Evolutionary conservation across 2,113 vertebrate species (phyloP), one percentile per base, ranked within the genome.

Genomic region (Caloenas nicobarica): DNA sequence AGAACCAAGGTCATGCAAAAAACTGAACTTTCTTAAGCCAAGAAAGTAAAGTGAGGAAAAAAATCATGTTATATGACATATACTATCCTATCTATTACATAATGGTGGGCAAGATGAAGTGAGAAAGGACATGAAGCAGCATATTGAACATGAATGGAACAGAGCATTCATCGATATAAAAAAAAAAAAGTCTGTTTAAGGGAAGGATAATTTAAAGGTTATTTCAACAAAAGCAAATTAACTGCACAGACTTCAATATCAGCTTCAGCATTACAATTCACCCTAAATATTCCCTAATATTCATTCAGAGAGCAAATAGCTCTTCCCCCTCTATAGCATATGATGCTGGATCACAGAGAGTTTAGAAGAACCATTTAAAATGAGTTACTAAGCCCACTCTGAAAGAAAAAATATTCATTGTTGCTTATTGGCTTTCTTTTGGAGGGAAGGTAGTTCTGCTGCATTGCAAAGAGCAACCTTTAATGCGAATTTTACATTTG

Each of bases 261-360:
- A 88, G 62, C 86, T 83, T 84, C 88, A 90, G 64, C 62, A 83
- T 87, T 95, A 80, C 79, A 85, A 69, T 54, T 84, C 60, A 44
- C 62, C 65, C 79, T 87, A 96, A 95, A 89, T 94, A 93, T 89
- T 91, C 65, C 79, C 85, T 95, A 95, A 89, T 94, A 93, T 89
- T 91, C 90, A 88, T 48, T 56, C 77, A 93, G 73, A 68, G 62
- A 65, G 69, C 77, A 91, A 88, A 93, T 22, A 74, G 69, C 44
- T 94, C 36, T 88, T 87, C 44, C 28, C 28, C 10, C 29, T 82
- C 71, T 82, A 64, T 5, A 25, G 16, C 31, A 74, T 28, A 31
- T 61, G 57, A 79, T 70, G 36, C 38, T 78, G 61, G 74, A 93
- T 81, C 44, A 73, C 57, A 54, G 62, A 58, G 15, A 62, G n/a